phyloP scores from a whole-genome alignment of 2,113 vertebrate genomes.

The Puffinus mauretanicus region DNA sequence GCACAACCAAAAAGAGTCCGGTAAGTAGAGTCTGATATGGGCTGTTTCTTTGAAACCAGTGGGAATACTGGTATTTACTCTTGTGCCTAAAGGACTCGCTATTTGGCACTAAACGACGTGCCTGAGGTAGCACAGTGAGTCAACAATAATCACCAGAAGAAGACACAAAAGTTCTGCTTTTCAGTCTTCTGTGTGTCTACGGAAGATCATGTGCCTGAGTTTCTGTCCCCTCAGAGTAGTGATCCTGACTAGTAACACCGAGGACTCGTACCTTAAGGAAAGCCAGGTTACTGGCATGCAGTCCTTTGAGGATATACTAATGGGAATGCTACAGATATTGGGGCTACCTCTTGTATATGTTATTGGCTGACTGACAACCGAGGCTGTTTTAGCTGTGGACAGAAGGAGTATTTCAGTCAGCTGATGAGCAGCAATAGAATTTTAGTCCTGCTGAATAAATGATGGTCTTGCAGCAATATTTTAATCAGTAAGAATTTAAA shows the following conservation, averaged over 20 bases:
- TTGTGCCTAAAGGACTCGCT: not conserved
- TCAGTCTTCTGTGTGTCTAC: not conserved
- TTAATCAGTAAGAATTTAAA: not conserved
- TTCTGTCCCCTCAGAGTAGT: not conserved
- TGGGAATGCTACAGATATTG: not conserved
- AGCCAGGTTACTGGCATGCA: not conserved
- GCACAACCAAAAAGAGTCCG: not conserved
- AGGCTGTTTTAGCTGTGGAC: not conserved
- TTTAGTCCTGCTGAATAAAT: not conserved
- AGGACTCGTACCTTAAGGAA: accelerated
- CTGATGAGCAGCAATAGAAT: not conserved
- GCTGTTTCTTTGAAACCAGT: not conserved
- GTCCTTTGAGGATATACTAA: not conserved
- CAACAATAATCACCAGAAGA: not conserved
- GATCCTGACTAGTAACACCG: accelerated
- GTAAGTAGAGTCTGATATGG: not conserved
- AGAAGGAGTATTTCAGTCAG: not conserved
- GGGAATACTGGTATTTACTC: not conserved
- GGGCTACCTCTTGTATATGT: not conserved
- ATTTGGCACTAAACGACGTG: not conserved
- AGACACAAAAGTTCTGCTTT: not conserved
- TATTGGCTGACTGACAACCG: not conserved
- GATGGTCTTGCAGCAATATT: not conserved
- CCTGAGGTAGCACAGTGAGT: not conserved
- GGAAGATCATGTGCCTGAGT: not conserved